Evolutionary conservation across 2,113 vertebrate species (phyloP), one percentile per base, ranked within the genome.

Genomic region (Alethe diademata): DNA sequence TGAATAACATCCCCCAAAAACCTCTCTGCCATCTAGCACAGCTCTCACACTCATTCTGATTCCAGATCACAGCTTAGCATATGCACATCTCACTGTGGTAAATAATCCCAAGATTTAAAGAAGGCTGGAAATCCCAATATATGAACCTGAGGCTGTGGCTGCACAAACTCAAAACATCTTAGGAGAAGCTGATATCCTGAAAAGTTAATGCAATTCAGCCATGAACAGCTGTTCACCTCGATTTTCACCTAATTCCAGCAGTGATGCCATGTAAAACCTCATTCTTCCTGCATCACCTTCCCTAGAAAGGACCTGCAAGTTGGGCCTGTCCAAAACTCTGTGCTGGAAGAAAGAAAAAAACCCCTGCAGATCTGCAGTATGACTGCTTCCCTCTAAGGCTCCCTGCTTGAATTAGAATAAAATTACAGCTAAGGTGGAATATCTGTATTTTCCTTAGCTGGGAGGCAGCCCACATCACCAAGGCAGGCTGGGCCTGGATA

Each of bases 211-310:
- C 1, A 45, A 38, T 2, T 26, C 14, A 62, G 8, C 72, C 76
- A 14, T 0, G 1, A 33, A 33, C 40, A 70, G 53, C 36, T 43
- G 14, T 20, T 71, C 62, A 35, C 15, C 43, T 80, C 0, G 0
- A 6, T 71, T 92, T 80, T 58, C 47, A 50, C 20, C 14, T 1
- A 7, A 42, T 17, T 43, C 35, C 38, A 90, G 56, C 60, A 64
- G 38, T 13, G 12, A 24, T 17, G 33, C 50, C 26, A 36, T 0
- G 0, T 14, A 40, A 54, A 38, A 66, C 19, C 28, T 10, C 35
- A 25, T 20, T 36, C 50, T 48, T 75, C 2, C 1, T 25, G n/a
- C 26, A 42, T 19, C 45, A 45, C 1, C 81, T 45, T 42, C 33
- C 64, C 42, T 54, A 48, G 23, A 33, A 83, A 83, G 38, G 12